phyloP scores from a whole-genome alignment of 2,888 invertebrate species.

The Crioceris asparagi region DNA sequence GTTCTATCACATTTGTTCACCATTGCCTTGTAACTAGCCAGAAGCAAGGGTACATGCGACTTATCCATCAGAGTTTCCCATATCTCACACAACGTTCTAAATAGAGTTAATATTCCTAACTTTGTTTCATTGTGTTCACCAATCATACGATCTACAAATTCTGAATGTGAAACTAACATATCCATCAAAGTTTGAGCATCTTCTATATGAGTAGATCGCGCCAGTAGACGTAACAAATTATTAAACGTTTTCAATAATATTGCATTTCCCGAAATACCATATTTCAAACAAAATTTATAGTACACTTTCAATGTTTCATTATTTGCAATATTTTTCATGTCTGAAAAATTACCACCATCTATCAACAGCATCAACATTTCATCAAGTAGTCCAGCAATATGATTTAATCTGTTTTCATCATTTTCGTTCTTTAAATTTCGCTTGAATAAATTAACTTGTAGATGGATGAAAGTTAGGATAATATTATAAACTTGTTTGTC shows the following conservation, averaged over 20 bases:
- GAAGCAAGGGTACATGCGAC: slow-evolving; percentile 61
- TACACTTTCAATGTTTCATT: slow-evolving; percentile 48
- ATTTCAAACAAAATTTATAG: slow-evolving; percentile 55
- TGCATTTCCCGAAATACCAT: slow-evolving; percentile 40
- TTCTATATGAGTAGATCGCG: slow-evolving; percentile 39
- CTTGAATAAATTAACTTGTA: slow-evolving; percentile 43
- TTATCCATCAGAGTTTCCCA: slow-evolving; percentile 54
- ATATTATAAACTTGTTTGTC: slow-evolving; percentile 43
- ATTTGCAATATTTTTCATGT: slow-evolving; percentile 24
- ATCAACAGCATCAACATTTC: slow-evolving; percentile 17
- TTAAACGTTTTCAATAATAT: slow-evolving; percentile 40
- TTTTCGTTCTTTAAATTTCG: slow-evolving; percentile 24
- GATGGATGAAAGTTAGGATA: slow-evolving; percentile 45
- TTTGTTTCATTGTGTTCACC: slow-evolving; percentile 39
- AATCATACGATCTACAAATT: slow-evolving; percentile 60
- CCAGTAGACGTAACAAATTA: slow-evolving; percentile 45
- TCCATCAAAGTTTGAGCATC: slow-evolving; percentile 51
- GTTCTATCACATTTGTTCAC: slow-evolving; percentile 58
- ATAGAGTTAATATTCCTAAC: slow-evolving; percentile 48
- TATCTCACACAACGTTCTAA: slow-evolving; percentile 51
- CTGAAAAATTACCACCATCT: slow-evolving; percentile 8
- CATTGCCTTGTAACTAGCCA: slow-evolving; percentile 70
- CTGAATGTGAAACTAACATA: slow-evolving; percentile 67
- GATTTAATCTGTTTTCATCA: slow-evolving; percentile 18
- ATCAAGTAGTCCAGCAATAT: slow-evolving; percentile 20